Evolutionary conservation across 1,140 invertebrate genomes (phyloP).

Genomic region (Drosophila melanica): DNA sequence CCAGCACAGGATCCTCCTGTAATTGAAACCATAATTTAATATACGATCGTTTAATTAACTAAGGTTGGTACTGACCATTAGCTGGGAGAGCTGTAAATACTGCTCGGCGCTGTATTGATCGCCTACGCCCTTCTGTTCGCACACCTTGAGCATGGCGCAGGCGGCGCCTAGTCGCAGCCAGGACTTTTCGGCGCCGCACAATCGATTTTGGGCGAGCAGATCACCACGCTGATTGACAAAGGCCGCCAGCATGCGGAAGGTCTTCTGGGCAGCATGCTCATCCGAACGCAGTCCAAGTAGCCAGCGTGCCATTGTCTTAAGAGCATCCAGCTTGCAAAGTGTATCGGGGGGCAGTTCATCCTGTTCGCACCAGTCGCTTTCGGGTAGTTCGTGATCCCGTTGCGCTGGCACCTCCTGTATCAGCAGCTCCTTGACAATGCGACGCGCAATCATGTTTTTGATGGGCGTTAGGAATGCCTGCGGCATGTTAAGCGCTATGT

Average conservation of each 20-base stretch:
- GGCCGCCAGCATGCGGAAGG: constrained; percentile 95
- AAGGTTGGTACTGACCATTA: constrained; percentile 87
- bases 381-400: constrained; percentile 83
- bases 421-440: constrained; percentile 97
- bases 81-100: constrained; percentile 95
- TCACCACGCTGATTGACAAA: constrained; percentile 96
- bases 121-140: constrained; percentile 97
- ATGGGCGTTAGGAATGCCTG: constrained; percentile 94
- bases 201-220: constrained; percentile 88
- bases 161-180: constrained; percentile 95
- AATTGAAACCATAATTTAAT: constrained; percentile 84
- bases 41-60: not conserved
- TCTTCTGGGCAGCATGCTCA: constrained; percentile 95
- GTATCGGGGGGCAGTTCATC: constrained; percentile 95
- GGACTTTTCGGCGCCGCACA: constrained; percentile 94
- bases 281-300: constrained; percentile 95
- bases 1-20: constrained; percentile 89
- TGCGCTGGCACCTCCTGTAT: constrained; percentile 91
- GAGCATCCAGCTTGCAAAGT: constrained; percentile 95
- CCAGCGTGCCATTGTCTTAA: constrained; percentile 98
- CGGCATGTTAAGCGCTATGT: constrained; percentile 96
- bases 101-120: constrained; percentile 97
- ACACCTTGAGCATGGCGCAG: constrained; percentile 97
- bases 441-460: constrained; percentile 97
- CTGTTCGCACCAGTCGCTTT: constrained; percentile 93